A percentile compares a stretch with the other conserved stretches of the same genome.
Evolutionary conservation across 1,140 invertebrate species (phyloP).

Genomic region (Pollicipes pollicipes): DNA sequence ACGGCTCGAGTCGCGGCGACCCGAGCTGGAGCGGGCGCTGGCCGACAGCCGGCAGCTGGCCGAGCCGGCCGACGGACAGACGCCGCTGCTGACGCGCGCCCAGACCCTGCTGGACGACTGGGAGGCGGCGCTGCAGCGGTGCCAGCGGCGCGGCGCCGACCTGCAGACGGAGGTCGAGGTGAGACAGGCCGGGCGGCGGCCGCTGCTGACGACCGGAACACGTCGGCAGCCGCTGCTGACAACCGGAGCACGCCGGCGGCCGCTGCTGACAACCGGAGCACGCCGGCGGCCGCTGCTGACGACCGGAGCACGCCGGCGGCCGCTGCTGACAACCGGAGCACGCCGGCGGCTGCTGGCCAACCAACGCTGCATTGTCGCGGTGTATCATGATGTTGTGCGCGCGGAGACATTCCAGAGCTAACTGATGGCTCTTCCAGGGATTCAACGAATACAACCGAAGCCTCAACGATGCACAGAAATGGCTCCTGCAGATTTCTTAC

Average conservation of each 20-base stretch:
- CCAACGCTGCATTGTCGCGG: too few species aligned
- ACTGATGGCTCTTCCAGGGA: conserved; percentile 41
- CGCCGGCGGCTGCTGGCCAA: too few species aligned
- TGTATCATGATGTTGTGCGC: conserved; percentile 5
- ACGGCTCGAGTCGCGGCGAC: neutral
- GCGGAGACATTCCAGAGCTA: conserved; percentile 15
- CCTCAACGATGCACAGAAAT: conserved; percentile 85
- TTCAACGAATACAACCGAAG: conserved; percentile 72
- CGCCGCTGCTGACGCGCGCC: conserved; percentile 39
- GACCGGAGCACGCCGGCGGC: neutral
- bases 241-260: neutral
- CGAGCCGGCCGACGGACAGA: conserved; percentile 29
- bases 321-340: neutral
- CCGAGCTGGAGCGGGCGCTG: neutral
- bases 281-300: neutral
- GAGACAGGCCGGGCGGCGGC: neutral
- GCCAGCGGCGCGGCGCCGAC: conserved; percentile 34
- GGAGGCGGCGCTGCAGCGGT: conserved; percentile 39
- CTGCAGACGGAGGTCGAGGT: conserved; percentile 34
- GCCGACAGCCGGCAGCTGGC: neutral
- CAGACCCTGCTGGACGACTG: conserved; percentile 44
- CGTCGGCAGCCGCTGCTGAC: neutral
- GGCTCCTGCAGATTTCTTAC: conserved; percentile 85
- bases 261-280: neutral
- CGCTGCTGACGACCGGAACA: neutral